These are phyloP conservation scores for Euphydryas editha DNA, from an alignment of 2,888 invertebrate genomes.

Conservation along the genomic window DNA sequence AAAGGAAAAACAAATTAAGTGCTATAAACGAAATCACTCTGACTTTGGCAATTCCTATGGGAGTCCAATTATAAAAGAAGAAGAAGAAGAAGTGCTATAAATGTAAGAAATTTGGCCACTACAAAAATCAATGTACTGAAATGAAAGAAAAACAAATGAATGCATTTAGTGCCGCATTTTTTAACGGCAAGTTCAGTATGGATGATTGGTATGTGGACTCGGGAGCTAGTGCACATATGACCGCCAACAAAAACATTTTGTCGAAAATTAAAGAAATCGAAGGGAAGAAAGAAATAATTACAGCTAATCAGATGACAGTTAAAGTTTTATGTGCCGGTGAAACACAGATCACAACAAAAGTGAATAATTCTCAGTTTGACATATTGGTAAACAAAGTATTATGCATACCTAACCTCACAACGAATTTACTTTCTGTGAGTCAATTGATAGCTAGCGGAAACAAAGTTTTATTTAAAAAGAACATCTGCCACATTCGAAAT, in stretches of 20 bases:
- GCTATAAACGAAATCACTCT: too few relatives aligned
- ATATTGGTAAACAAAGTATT: background rate
- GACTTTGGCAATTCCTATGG: too few relatives aligned
- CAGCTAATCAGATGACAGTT: background rate
- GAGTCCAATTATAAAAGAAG: too few relatives aligned
- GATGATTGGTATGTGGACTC: background rate
- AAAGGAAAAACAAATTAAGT: slow-evolving; percentile 5
- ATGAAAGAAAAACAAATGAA: background rate
- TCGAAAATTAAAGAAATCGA: background rate
- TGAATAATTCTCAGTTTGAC: background rate
- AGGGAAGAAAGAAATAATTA: background rate
- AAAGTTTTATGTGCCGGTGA: background rate
- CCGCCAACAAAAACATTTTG: background rate
- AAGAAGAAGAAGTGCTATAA: too few relatives aligned
- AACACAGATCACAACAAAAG: background rate
- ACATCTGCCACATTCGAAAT: background rate
- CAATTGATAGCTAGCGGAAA: slow-evolving; percentile 2
- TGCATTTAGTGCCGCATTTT: slow-evolving; percentile 1
- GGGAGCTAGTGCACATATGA: background rate
- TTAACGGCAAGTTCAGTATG: background rate
- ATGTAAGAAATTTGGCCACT: slow-evolving; percentile 8
- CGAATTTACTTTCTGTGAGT: background rate
- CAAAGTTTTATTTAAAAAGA: background rate
- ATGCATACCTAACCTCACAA: background rate
- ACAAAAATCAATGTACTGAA: slow-evolving; percentile 3